Conservation (phyloP, 2,797 vertebrate species). For the Ciconia nigra region DNA sequence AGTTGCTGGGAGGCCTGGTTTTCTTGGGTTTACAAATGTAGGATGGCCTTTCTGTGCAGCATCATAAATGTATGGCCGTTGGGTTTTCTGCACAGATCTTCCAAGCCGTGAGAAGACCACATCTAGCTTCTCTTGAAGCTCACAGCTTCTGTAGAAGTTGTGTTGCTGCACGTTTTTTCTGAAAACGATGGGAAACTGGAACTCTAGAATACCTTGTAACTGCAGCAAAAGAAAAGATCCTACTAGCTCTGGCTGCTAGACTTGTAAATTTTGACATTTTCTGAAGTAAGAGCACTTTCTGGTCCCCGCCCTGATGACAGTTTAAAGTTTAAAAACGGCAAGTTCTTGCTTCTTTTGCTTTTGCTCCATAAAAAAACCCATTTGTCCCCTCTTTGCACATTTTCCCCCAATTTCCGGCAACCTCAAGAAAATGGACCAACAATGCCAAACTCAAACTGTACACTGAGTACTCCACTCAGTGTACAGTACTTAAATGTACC, state of each 20-base stretch:
- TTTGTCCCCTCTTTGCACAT: not conserved
- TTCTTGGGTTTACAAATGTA: not conserved
- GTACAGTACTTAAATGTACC: not conserved
- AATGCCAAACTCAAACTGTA: not conserved
- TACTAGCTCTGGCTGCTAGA: not conserved
- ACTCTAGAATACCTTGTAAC: not conserved
- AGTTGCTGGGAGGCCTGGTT: not conserved
- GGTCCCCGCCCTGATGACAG: accelerated
- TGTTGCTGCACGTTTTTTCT: not conserved
- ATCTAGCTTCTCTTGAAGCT: not conserved
- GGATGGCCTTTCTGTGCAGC: not conserved
- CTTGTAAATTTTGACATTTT: not conserved
- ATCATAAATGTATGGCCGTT: not conserved
- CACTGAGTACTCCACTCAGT: not conserved
- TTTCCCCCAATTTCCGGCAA: not conserved
- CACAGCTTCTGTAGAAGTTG: not conserved
- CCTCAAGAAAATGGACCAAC: not conserved
- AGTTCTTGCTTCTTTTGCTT: not conserved
- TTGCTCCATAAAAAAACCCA: not conserved
- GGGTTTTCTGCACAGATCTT: not conserved
- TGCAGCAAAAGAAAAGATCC: not conserved
- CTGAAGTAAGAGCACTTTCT: not conserved
- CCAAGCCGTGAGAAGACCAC: not conserved
- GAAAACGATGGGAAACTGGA: not conserved
- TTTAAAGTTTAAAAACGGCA: not conserved